Base-by-base conservation (phyloP, 2,888 invertebrate species). In the Flexamia atlantica region DNA sequence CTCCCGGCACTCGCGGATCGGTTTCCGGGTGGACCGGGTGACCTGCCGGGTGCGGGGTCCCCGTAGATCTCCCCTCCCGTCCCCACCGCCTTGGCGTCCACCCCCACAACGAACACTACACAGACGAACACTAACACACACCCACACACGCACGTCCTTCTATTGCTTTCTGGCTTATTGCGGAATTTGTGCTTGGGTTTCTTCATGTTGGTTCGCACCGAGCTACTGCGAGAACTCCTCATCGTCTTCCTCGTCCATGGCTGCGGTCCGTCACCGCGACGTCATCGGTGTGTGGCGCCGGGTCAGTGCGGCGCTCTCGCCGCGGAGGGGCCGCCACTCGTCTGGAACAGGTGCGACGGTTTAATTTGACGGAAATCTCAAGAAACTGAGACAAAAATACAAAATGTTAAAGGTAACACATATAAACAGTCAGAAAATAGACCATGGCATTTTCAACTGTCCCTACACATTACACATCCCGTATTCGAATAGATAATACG, bases 161-260 rank as follows among this genome's bases (percentile, higher is more conserved):
- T 82, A 53, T 60, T 72, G 36, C 46, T 68, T 32, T 53, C 53
- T 46, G 36, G 50, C 76, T 76, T 53, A 79, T 79, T 79, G 79
- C 57, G 79, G 23, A 32, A 79, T 79, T 79, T 79, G 79, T 79
- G 79, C 79, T 79, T 79, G 30, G 28, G 36, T 50, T 50, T 76
- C 76, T 28, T 76, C 79, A 79, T 79, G 32, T 25, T 40, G 10
- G 60, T 12, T 32, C 23, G 74, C 42, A 28, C 23, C n/a, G 74
- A 76, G 74, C 36, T 36, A 57, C 0, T 76, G 28, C 17, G 25
- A n/a, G 46, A 50, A 25, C 42, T 81, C 70, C 68, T 64, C 81
- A 30, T 81, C 81, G 7, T 81, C 81, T 9, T 81, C 81, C n/a
- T 81, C 81, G 23, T 68, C 81, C 81, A 81, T 70, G 81, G 64